A percentile compares a stretch with the other conserved stretches of the same genome.
Conservation (phyloP, 2,113 vertebrate genomes). For the Loxodonta africana region DNA sequence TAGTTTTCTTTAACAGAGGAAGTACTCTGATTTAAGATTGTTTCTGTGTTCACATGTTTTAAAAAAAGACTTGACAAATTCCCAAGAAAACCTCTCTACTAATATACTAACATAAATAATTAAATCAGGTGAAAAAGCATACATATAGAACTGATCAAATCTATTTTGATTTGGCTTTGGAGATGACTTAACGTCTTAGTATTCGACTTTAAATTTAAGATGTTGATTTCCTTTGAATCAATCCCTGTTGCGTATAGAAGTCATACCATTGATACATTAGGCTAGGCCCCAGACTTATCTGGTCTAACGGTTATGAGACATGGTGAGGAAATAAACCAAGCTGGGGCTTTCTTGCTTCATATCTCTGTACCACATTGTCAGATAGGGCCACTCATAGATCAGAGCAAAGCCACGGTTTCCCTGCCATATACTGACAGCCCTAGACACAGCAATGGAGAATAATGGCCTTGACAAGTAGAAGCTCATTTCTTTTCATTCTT, state of each 20-base stretch:
- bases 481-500: not conserved
- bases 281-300: not conserved
- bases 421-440: not conserved
- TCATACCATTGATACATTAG: not conserved
- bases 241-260: not conserved
- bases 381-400: not conserved
- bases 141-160: not conserved
- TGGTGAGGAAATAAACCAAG: not conserved
- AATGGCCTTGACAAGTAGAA: not conserved
- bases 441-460: not conserved
- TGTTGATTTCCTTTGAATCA: not conserved
- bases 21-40: constrained; percentile 19
- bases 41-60: not conserved
- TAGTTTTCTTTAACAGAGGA: constrained; percentile 25
- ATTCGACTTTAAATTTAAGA: not conserved
- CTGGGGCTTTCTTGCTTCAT: not conserved
- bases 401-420: not conserved
- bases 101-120: constrained; percentile 14
- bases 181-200: constrained; percentile 38
- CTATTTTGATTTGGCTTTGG: constrained; percentile 39
- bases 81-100: not conserved
- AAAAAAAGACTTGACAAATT: not conserved
- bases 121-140: not conserved
- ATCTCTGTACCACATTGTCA: not conserved
- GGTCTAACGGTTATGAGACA: not conserved